Evolutionary conservation across 1,140 invertebrate genomes (phyloP), one percentile per base, ranked within the genome.

Genomic region (Lepidurus packardi): DNA sequence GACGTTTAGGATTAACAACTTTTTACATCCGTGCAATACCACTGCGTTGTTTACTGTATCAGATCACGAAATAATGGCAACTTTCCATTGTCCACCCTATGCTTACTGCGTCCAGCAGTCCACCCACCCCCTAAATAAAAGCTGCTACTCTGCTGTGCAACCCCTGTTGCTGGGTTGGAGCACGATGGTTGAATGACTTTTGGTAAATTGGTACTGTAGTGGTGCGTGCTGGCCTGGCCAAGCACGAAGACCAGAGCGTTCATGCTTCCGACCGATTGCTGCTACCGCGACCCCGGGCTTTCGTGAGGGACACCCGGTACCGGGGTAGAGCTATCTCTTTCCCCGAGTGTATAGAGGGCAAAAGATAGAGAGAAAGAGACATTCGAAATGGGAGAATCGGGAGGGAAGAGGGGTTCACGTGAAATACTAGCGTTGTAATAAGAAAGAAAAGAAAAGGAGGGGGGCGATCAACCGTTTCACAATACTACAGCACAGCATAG

Each of bases 191-290:
- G 53, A 65, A 65, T 65, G 53, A 65, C 53, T 65, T 65, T 7
- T 65, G 53, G 53, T 65, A 65, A 65, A 65, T 65, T 65, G 53
- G 53, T 65, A 13, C 34, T 34, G 34, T 34, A 34, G 34, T 34
- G 16, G 53, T 65, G 53, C 53, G 53, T 65, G 53, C 53, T 65
- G 53, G 53, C 53, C 53, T 65, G 53, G 53, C 53, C 53, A 65
- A 65, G 53, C 53, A 65, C 53, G 53, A 65, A n/a, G 53, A 34
- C 34, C 34, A 65, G 13, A 65, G 53, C 53, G 53, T 65, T 65
- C 53, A 65, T 65, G 53, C 53, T 65, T 65, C 53, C 53, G 53
- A 65, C 53, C 53, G 53, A 65, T 65, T 65, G 53, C 53, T 65
- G 53, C 53, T 65, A 65, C 53, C 53, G 53, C 53, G 53, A 65